Base-by-base conservation (phyloP, 2,888 invertebrate genomes). In the Nephrocerus scutellatus region DNA sequence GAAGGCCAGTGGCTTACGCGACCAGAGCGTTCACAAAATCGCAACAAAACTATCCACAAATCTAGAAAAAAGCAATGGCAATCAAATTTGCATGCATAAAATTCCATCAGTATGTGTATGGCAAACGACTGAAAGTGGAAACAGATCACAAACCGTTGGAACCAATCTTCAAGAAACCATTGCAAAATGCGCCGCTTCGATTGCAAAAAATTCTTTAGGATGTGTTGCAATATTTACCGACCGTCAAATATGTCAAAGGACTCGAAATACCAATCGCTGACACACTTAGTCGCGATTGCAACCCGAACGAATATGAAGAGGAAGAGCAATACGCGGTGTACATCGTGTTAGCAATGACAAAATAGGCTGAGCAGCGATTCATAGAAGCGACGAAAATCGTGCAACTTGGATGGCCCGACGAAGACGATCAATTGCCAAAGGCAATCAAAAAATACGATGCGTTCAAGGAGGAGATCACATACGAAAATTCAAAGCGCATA, bases 1-100 rank as follows among this genome's bases (percentile, higher is more conserved):
- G 48, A n/a, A 44, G 55, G 32, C 61, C 59, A n/a, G 45, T 60
- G n/a, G 55, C 52, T 6, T 65, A 58, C 52, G 62, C 59, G 13
- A 57, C 59, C 20, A 52, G 50, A 43, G 44, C 56, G 2, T 43
- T 61, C 21, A 55, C 53, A n/a, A n/a, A n/a, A n/a, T n/a, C n/a
- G n/a, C n/a, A n/a, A n/a, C n/a, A n/a, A n/a, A n/a, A 61, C 22
- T 20, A 24, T 18, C 35, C 33, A 20, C 39, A 42, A 35, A 38
- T 43, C 6, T 32, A 25, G 12, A 40, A 42, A 44, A 60, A 63
- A 41, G 45, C 55, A 8, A 34, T 60, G 22, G 60, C 62, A 3
- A 58, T 62, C 24, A 43, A 41, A 7, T 60, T 60, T 46, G 58
- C 48, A 5, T 56, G 56, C 36, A 36, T 44, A 16, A 55, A 54